Conservation (phyloP, 2,113 vertebrate genomes). For the Podiceps cristatus region DNA sequence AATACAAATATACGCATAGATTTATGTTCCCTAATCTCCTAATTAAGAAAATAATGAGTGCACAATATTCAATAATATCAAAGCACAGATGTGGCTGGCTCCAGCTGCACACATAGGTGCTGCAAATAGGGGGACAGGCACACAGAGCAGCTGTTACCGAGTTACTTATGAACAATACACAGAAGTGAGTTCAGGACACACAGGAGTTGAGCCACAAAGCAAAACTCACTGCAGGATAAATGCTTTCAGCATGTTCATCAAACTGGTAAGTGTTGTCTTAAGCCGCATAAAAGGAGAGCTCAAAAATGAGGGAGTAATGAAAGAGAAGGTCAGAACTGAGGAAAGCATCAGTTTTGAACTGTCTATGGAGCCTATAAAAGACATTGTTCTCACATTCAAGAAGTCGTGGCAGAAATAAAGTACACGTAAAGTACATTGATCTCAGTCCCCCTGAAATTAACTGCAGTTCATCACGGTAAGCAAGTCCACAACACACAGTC, state of each 20-base stretch:
- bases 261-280: background rate
- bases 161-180: background rate
- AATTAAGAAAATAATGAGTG: background rate
- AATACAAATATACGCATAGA: background rate
- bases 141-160: background rate
- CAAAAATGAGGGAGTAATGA: background rate
- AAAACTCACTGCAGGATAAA: background rate
- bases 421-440: background rate
- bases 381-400: background rate
- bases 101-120: background rate
- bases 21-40: background rate
- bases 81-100: background rate
- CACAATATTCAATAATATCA: background rate
- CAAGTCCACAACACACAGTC: background rate
- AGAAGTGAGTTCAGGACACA: background rate
- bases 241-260: background rate
- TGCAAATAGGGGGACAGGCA: background rate
- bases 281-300: background rate
- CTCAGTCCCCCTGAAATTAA: background rate
- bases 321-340: background rate
- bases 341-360: background rate
- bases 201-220: background rate
- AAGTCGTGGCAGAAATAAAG: background rate
- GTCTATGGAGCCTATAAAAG: background rate
- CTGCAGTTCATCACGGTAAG: rapidly evolving